Base-by-base conservation (phyloP, 1,140 invertebrate genomes). In the Pseudachorutes palmiensis region DNA sequence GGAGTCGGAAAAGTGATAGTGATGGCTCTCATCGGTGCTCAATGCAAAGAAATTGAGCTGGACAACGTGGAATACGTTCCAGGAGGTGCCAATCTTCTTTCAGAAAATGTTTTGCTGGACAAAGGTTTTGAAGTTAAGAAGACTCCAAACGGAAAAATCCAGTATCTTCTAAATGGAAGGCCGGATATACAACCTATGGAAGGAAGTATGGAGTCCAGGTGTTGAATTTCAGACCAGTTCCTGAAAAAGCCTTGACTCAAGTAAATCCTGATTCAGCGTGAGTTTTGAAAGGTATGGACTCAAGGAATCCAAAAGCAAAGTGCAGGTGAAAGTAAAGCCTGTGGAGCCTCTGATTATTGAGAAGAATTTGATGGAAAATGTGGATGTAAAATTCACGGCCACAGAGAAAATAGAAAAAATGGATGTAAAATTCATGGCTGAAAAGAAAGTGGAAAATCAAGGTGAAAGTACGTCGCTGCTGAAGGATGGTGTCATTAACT, bases 21-120 rank as follows among this genome's bases (percentile, higher is more conserved):
- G 0, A 26, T 61, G n/a, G 65, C 69, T 3, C 41, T 60, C n/a
- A 62, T 70, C 14, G 2, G 9, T 2, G 48, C 29, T 0, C 2
- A 62, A 24, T 70, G 69, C 65, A 2, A 28, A 14, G 16, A 14
- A 45, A 62, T 67, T 57, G 59, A 41, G 26, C 24, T 70, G 0
- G 1, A 19, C 0, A 48, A 66, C 41, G 68, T 70, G 3, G 60
- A 70, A 28, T 64, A 70, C 30, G 33, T 62, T 30, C 64, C 64
- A 1, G 68, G 60, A 16, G 64, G 61, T 41, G 62, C 66, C 1
- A 68, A 68, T 32, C 55, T 68, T 28, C 31, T 68, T 5, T 68
- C 66, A 3, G 62, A 62, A 63, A 61, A 67, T 28, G 55, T 63
- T 3, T 24, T 63, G 19, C 9, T 36, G n/a, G 33, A 63, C 31